Evolutionary conservation across 2,797 vertebrate genomes (phyloP).

Genomic region (Clarias laeviceps): DNA sequence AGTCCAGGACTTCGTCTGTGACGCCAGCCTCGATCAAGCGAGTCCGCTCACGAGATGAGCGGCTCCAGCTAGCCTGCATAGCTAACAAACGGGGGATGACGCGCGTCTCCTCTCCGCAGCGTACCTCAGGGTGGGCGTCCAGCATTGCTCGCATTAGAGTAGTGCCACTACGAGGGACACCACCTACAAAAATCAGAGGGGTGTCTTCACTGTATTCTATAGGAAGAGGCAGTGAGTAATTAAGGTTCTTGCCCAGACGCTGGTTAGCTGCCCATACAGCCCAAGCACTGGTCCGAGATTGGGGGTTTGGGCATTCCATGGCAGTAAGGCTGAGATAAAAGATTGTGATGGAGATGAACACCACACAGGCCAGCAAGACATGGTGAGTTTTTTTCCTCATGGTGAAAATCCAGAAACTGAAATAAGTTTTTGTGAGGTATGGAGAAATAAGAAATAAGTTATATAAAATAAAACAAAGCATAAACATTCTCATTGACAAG

Average conservation of each 20-base stretch:
- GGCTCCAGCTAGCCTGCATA: constrained; percentile 96
- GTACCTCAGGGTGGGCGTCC: constrained; percentile 90
- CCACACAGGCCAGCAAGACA: constrained; percentile 87
- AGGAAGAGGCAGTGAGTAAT: constrained; percentile 67
- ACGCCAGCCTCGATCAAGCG: constrained; percentile 93
- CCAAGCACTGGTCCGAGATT: constrained; percentile 78
- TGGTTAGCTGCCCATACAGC: constrained; percentile 66
- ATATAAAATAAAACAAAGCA: not conserved
- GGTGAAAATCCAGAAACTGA: constrained; percentile 50
- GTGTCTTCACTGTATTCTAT: constrained; percentile 90
- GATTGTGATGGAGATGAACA: constrained; percentile 89
- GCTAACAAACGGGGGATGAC: constrained; percentile 94
- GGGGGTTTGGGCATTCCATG: constrained; percentile 91
- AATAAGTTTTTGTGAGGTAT: not conserved
- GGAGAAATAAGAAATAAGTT: not conserved
- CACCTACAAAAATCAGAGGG: constrained; percentile 94
- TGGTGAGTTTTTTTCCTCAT: constrained; percentile 94
- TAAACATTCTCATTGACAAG: not conserved
- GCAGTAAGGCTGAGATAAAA: constrained; percentile 93
- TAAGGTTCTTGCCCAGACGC: constrained; percentile 69
- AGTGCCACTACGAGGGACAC: constrained; percentile 94
- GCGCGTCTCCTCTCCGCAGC: constrained; percentile 93
- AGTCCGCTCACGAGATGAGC: constrained; percentile 91
- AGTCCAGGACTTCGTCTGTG: constrained; percentile 93
- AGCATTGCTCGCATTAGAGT: constrained; percentile 97